A percentile compares a stretch with the other conserved stretches of the same genome.
phyloP scores from a whole-genome alignment of 2,797 vertebrate genomes.

The Pelobates cultripes region DNA sequence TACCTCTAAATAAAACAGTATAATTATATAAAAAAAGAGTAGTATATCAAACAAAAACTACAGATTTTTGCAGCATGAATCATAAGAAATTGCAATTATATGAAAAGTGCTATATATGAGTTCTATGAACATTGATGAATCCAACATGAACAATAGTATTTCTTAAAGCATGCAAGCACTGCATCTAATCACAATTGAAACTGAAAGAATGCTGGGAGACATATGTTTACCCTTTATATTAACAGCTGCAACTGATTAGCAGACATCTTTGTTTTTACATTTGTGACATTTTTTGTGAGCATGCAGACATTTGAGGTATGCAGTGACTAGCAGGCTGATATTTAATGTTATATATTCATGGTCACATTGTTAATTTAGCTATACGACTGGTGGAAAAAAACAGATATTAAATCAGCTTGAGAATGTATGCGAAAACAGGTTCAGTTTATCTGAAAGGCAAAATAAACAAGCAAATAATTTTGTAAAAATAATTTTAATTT shows the following conservation, averaged over 20 bases:
- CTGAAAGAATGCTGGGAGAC: conserved; percentile 12
- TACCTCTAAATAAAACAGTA: too few species aligned
- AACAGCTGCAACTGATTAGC: conserved; percentile 14
- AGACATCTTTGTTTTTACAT: conserved; percentile 21
- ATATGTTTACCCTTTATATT: neutral
- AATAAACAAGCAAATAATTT: conserved; percentile 27
- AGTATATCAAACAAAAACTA: too few species aligned
- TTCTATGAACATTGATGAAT: neutral
- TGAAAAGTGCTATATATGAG: neutral
- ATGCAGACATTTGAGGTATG: conserved; percentile 21
- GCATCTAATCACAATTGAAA: conserved; percentile 13
- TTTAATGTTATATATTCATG: conserved; percentile 12
- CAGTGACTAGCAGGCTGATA: conserved; percentile 8
- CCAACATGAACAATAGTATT: neutral
- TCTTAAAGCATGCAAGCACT: neutral
- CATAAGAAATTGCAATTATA: conserved; percentile 6
- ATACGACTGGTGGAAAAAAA: conserved; percentile 5
- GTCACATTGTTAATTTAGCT: conserved; percentile 1
- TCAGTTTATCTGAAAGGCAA: conserved; percentile 19
- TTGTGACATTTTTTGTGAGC: conserved; percentile 10
- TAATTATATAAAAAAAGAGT: too few species aligned
- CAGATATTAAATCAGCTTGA: conserved; percentile 21
- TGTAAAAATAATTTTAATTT: neutral
- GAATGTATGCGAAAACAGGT: neutral
- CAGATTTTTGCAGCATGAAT: neutral